Conservation (phyloP, 53 echinoderm and acorn worm species). For the Luidia sarsii region DNA sequence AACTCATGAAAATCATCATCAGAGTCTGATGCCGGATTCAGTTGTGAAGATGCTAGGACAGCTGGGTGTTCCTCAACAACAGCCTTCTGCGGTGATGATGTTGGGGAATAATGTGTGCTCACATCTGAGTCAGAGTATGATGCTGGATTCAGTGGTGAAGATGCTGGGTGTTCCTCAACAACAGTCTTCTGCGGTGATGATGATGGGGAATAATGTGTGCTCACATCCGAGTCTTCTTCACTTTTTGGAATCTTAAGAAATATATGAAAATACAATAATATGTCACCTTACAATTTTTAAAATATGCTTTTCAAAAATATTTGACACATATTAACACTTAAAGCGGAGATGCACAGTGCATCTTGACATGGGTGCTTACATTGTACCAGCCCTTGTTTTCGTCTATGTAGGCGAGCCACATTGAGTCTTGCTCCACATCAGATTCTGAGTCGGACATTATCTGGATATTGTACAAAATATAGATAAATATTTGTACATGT, state of each 20-base stretch:
- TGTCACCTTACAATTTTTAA: neutral
- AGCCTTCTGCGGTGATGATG: too few relatives aligned
- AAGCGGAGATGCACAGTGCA: too few relatives aligned
- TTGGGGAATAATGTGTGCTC: neutral
- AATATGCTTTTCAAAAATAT: neutral
- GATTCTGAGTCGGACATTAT: neutral
- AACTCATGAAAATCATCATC: neutral
- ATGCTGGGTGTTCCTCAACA: neutral
- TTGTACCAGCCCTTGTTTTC: slow-evolving; percentile 11
- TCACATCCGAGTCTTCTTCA: neutral
- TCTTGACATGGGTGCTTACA: too few relatives aligned
- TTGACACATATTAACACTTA: neutral
- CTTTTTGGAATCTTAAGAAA: slow-evolving; percentile 3
- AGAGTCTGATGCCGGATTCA: neutral
- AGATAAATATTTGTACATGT: neutral
- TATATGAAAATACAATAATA: neutral
- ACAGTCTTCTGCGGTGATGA: neutral
- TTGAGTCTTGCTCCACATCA: neutral
- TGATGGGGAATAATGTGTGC: neutral
- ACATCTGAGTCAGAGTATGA: too few relatives aligned
- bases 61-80: too few relatives aligned
- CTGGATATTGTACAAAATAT: neutral
- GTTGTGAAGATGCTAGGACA: too few relatives aligned
- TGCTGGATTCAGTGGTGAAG: too few relatives aligned
- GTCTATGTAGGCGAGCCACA: slow-evolving; percentile 2